Conservation (phyloP, 1,140 invertebrate genomes). For the Zaprionus camerounensis region DNA sequence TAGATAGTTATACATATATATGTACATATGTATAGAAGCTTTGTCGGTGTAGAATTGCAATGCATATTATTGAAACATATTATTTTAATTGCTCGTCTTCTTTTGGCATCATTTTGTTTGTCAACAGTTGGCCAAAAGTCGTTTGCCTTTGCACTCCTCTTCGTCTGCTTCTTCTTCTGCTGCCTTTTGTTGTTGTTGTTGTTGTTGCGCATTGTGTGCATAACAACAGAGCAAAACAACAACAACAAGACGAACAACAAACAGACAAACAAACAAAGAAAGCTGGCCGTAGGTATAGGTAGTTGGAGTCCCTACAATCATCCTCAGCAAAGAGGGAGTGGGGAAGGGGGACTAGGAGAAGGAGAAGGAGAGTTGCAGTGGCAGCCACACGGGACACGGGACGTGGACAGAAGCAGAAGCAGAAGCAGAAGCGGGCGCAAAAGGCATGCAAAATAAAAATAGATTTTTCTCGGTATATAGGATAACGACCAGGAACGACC, state of each 20-base stretch:
- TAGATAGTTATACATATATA: too few species aligned
- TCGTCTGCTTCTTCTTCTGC: slow-evolving; percentile 6
- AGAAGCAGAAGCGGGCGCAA: neutral
- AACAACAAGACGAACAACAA: neutral
- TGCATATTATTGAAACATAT: neutral
- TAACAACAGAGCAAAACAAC: slow-evolving; percentile 15
- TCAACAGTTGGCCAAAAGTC: slow-evolving; percentile 43
- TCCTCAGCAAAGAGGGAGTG: slow-evolving; percentile 1
- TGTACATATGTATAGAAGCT: too few species aligned
- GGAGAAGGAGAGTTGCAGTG: neutral
- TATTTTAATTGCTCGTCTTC: neutral
- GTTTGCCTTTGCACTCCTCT: slow-evolving; percentile 26
- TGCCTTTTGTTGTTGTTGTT: slow-evolving; percentile 7
- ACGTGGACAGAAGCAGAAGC: slow-evolving; percentile 14
- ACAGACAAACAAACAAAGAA: slow-evolving; percentile 26
- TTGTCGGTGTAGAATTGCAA: too few species aligned
- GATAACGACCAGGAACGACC: slow-evolving; percentile 84
- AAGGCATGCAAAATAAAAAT: slow-evolving; percentile 75
- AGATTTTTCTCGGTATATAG: slow-evolving; percentile 84
- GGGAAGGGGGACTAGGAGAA: too few species aligned
- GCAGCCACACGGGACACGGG: slow-evolving; percentile 13
- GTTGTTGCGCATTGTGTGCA: slow-evolving; percentile 38
- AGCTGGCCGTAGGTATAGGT: slow-evolving; percentile 6
- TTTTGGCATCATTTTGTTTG: slow-evolving; percentile 36
- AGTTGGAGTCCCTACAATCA: slow-evolving; percentile 19